phyloP scores from a whole-genome alignment of 64 coral and sea anemone genomes.

The Actinia tenebrosa region DNA sequence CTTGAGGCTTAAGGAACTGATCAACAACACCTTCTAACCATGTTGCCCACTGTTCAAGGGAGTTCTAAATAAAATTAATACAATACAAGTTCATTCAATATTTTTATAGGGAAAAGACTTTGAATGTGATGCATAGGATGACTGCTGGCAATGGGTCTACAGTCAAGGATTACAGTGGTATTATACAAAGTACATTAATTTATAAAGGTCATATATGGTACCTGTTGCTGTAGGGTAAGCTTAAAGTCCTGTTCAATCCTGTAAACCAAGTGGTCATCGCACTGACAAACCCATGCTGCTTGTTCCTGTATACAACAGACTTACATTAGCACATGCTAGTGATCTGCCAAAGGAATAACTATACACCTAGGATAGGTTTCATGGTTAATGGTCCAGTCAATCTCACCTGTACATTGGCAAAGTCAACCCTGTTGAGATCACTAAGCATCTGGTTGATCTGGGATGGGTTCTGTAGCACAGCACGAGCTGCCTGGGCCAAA shows the following conservation, averaged over 20 bases:
- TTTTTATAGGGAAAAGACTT: too few relatives aligned
- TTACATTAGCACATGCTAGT: neutral
- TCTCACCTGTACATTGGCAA: slow-evolving; percentile 97
- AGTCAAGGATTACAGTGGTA: too few relatives aligned
- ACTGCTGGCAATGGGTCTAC: too few relatives aligned
- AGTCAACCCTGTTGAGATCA: slow-evolving; percentile 97
- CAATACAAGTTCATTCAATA: neutral
- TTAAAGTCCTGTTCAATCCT: slow-evolving; percentile 96
- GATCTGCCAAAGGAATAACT: neutral
- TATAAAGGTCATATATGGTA: neutral
- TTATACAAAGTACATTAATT: neutral
- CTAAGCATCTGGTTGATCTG: slow-evolving; percentile 97
- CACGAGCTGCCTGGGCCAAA: slow-evolving; percentile 90
- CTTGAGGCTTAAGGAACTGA: slow-evolving; percentile 77
- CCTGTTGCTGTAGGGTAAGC: slow-evolving; percentile 92
- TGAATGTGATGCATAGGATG: too few relatives aligned
- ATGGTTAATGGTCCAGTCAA: neutral
- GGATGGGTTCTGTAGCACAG: slow-evolving; percentile 92
- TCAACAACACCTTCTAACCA: slow-evolving; percentile 97
- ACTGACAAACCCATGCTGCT: slow-evolving; percentile 98
- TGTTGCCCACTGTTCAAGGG: slow-evolving; percentile 91
- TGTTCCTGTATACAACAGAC: slow-evolving; percentile 65
- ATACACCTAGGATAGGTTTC: too few relatives aligned
- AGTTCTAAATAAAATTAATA: slow-evolving; percentile 58
- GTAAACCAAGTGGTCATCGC: slow-evolving; percentile 90